These are phyloP conservation scores for Amblyteles armatorius DNA, from an alignment of 2,888 invertebrate genomes.

Conservation along the genomic window DNA sequence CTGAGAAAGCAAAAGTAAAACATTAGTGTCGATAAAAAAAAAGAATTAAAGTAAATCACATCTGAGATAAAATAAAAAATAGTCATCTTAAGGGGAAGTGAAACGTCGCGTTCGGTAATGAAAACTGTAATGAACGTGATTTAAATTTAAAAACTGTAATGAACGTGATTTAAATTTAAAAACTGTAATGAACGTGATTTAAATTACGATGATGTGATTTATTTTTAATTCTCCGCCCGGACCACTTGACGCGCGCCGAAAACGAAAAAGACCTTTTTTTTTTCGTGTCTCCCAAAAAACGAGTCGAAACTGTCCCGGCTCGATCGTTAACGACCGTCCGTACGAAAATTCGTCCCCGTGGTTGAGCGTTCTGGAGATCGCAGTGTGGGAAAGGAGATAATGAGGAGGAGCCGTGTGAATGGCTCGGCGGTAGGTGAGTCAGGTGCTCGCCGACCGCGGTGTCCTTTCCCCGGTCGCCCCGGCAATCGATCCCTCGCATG, in stretches of 20 bases:
- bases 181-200: no score
- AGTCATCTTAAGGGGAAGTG: background rate
- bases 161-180: no score
- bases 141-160: no score
- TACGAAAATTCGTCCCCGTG: background rate
- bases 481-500: slow-evolving; percentile 58
- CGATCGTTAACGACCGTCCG: background rate
- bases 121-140: no score
- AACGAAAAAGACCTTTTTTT: no score
- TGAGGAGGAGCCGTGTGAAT: background rate
- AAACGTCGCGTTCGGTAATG: no score
- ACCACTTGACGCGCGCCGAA: no score
- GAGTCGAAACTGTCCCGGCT: background rate
- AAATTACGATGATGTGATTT: no score
- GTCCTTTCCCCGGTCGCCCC: slow-evolving; percentile 32
- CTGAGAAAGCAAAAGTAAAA: background rate
- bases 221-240: no score
- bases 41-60: background rate
- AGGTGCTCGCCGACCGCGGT: slow-evolving; percentile 40
- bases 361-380: background rate
- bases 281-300: no score
- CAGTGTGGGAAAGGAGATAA: slow-evolving; percentile 4
- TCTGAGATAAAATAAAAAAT: background rate
- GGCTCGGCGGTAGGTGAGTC: slow-evolving; percentile 8
- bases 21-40: background rate